phyloP scores from a whole-genome alignment of 2,113 vertebrate genomes.

The Nesoenas mayeri region DNA sequence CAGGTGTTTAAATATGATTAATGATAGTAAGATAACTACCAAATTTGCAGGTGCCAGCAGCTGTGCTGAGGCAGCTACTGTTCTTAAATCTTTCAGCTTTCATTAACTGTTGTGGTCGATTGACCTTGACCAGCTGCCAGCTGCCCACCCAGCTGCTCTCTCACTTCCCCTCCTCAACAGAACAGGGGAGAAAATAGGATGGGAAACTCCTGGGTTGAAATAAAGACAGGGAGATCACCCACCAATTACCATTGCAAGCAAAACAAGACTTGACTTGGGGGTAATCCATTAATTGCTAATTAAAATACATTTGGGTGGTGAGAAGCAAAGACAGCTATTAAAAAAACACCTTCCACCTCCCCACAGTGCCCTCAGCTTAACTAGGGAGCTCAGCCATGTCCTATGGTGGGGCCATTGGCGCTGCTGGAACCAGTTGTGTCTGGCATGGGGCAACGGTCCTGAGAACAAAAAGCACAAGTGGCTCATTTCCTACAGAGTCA shows the following conservation, averaged over 20 bases:
- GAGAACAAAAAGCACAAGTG: not conserved
- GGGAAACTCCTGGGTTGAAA: not conserved
- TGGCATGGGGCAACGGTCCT: too few species aligned
- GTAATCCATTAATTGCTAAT: not conserved
- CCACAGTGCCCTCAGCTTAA: too few species aligned
- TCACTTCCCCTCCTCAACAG: not conserved
- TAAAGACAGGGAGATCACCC: too few species aligned
- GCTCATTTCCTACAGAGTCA: not conserved
- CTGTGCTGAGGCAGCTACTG: not conserved
- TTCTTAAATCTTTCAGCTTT: not conserved
- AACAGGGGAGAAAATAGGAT: accelerated
- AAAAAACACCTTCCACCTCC: not conserved
- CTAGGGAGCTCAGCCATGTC: too few species aligned
- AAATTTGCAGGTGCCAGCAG: not conserved
- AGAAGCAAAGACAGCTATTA: not conserved
- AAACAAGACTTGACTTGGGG: not conserved
- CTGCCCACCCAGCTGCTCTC: not conserved
- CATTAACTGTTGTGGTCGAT: not conserved
- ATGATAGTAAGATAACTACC: not conserved
- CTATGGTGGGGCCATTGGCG: too few species aligned
- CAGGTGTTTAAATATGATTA: not conserved
- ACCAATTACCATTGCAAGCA: too few species aligned
- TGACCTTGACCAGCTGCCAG: not conserved
- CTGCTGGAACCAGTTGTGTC: too few species aligned
- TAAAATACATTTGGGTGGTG: too few species aligned